Evolutionary conservation across 2,888 invertebrate genomes (phyloP), one percentile per base, ranked within the genome.

Genomic region (Gortyna flavago): DNA sequence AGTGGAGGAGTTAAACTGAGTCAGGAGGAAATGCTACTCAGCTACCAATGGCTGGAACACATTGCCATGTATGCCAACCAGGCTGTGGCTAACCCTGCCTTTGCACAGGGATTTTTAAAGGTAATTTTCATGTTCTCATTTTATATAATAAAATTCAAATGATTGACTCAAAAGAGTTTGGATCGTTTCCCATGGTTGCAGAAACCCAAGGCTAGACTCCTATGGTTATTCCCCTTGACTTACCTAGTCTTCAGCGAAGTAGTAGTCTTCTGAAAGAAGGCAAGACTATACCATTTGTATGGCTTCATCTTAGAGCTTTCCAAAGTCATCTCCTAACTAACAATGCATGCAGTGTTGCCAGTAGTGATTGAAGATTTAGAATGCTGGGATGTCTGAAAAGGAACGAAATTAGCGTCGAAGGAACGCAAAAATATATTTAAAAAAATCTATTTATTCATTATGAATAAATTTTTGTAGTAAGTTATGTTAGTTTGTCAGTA

Each of bases 21-120:
- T 77, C 92, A 94, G 64, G 95, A 97, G 81, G 95, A 96, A 79
- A 89, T 85, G 76, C 90, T 97, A 7, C 93, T 96, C 41, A 94
- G 97, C 41, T 97, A 97, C 80, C 98, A 98, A 87, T 98, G 98
- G 98, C 92, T 98, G 54, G 98, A 98, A 90, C 97, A 97, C 90
- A 95, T 97, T 8, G 96, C 97, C 3, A 93, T 97, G 91, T 97
- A 97, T 90, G 94, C 95, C 6, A 97, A 97, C 88, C 97, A 97
- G 89, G 97, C 96, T 16, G 94, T 94, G 3, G 83, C 80, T 21
- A 95, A 94, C 85, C 90, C 96, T 51, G 77, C 87, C 0, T 97
- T 97, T 89, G 94, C 95, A 1, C 97, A 94, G 89, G 94, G 89
- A 81, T 96, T 97, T 75, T 92, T 97, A 83, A 96, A 97, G 95